Base-by-base conservation (phyloP, 1,140 invertebrate genomes). In the Steinernema khuongi region DNA sequence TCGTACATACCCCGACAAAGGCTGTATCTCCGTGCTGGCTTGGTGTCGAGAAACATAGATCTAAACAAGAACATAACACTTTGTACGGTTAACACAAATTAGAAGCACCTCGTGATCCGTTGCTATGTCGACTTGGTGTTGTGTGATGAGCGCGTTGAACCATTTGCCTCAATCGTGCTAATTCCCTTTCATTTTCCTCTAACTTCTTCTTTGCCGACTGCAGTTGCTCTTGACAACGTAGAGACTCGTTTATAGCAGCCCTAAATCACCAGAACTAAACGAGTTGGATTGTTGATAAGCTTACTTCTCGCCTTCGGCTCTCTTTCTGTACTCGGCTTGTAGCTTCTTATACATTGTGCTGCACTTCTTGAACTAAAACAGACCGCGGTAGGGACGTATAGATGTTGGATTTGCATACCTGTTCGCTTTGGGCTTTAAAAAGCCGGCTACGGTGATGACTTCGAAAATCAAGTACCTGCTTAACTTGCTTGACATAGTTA, bases 381-480 rank as follows among this genome's bases (percentile, higher is more conserved):
- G 4, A 14, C 50, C 50, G 11, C 11, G 26, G 4, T 60, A 7
- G 26, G 26, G 19, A 17, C 50, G 26, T n/a, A n/a, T n/a, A n/a
- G n/a, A n/a, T n/a, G n/a, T n/a, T n/a, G n/a, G n/a, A n/a, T n/a
- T n/a, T 11, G 36, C 50, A n/a, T 60, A 60, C 50, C 50, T 60
- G 50, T 22, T 60, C 50, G 4, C 4, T 60, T 22, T 60, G 50
- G 14, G 50, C 50, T 22, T 60, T 60, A 26, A 60, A 60, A 11
- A 60, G 22, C 11, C 50, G 7, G 11, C 7, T 26, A 11, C 50
- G 50, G 22, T 60, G 50, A 60, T 60, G 50, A 26, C 50, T 60
- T 60, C 50, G 50, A 22, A 60, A 60, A 60, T 60, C 50, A 4
- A 60, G 50, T 4, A 60, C 50, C 26, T 60, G 50, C 26, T 60